phyloP scores from a whole-genome alignment of 92 coral and sea anemone species.

The Virgularia gustaviana region DNA sequence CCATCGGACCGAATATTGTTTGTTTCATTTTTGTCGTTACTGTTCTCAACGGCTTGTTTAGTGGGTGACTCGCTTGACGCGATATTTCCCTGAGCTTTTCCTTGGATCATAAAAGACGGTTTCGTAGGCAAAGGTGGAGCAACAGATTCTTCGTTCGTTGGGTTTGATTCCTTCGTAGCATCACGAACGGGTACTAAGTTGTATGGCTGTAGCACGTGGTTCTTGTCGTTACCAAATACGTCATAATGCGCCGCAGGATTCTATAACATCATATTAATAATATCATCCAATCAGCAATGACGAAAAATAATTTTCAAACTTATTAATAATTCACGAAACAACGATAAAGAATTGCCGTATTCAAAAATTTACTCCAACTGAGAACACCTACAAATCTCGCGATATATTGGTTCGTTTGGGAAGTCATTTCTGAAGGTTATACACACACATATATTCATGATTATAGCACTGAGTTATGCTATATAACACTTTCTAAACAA shows the following conservation, averaged over 20 bases:
- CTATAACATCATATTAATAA: background rate
- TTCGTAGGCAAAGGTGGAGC: slow-evolving; percentile 30
- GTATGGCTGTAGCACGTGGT: background rate
- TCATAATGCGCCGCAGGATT: slow-evolving; percentile 17
- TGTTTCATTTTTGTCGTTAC: background rate
- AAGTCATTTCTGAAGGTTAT: no score
- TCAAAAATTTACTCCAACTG: no score
- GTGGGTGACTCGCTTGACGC: background rate
- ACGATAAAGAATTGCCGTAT: background rate
- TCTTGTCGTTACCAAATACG: slow-evolving; percentile 16
- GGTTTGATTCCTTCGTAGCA: background rate
- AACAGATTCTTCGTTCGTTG: background rate
- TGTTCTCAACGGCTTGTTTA: background rate
- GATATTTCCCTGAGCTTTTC: background rate
- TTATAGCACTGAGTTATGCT: no score
- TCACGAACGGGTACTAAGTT: background rate
- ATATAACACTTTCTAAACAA: no score
- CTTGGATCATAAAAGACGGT: slow-evolving; percentile 20
- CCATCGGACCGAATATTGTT: background rate
- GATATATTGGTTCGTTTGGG: no score
- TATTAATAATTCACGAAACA: background rate
- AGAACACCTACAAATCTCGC: no score
- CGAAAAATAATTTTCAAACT: background rate
- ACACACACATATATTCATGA: no score
- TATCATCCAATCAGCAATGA: background rate